phyloP scores from a whole-genome alignment of 2,888 invertebrate genomes.

The Stegophylla sp. region DNA sequence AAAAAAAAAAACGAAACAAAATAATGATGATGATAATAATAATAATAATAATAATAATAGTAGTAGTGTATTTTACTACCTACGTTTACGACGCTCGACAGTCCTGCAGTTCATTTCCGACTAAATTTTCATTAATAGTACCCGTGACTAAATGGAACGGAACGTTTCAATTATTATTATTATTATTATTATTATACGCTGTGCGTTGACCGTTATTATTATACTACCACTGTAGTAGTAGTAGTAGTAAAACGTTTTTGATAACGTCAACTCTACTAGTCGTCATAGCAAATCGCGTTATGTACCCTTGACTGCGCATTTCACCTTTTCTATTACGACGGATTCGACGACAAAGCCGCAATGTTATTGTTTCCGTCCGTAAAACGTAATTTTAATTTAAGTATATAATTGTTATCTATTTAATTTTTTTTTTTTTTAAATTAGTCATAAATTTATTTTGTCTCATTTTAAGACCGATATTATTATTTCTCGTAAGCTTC shows the following conservation, averaged over 20 bases:
- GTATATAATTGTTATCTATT: too few relatives aligned
- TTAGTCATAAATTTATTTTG: too few relatives aligned
- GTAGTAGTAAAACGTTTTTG: not conserved
- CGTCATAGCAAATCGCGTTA: too few relatives aligned
- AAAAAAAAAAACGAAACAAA: not conserved
- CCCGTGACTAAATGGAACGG: constrained; percentile 21
- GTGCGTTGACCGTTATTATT: not conserved
- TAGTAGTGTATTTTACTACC: constrained; percentile 5
- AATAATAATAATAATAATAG: not conserved
- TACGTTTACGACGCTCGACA: not conserved
- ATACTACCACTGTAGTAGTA: not conserved
- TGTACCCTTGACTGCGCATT: too few relatives aligned
- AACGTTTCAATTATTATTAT: not conserved
- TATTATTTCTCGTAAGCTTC: too few relatives aligned
- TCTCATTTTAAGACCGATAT: too few relatives aligned
- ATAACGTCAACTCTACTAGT: not conserved
- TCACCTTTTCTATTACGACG: too few relatives aligned
- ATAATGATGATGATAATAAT: not conserved
- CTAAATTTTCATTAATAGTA: constrained; percentile 21
- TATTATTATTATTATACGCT: too few relatives aligned
- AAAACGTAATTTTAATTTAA: too few relatives aligned
- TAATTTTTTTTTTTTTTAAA: too few relatives aligned
- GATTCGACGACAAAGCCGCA: too few relatives aligned
- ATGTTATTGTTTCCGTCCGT: too few relatives aligned
- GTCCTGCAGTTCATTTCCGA: not conserved